A percentile compares a stretch with the other conserved stretches of the same genome.
Conservation (phyloP, 2,113 vertebrate species). For the Ursus arctos region DNA sequence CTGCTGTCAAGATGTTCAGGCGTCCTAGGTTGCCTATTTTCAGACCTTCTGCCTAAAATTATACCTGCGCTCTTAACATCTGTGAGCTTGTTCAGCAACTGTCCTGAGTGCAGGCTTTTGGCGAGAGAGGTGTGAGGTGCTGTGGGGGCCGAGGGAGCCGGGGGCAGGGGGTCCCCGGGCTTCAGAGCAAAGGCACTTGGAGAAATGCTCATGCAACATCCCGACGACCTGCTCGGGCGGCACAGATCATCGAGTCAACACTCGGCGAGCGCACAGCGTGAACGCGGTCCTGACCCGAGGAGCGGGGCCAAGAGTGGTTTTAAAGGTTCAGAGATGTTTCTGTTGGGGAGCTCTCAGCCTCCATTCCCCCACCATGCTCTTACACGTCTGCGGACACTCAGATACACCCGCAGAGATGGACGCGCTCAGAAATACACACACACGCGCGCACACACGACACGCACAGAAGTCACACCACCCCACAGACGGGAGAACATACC, state of each 20-base stretch:
- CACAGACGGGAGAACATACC: neutral
- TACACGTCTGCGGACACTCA: too few species aligned
- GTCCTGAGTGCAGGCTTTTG: neutral
- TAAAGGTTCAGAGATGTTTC: accelerated
- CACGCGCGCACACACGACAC: neutral
- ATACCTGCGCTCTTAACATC: slow-evolving; percentile 37
- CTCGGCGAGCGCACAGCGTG: accelerated
- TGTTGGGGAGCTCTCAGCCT: neutral
- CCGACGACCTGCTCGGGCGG: neutral
- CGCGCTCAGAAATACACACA: neutral
- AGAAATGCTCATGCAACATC: neutral
- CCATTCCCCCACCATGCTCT: accelerated
- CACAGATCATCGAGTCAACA: accelerated
- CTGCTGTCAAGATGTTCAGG: slow-evolving; percentile 38
- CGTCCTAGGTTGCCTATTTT: slow-evolving; percentile 55
- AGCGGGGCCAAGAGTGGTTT: neutral
- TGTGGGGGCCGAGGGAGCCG: accelerated
- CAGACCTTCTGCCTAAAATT: slow-evolving; percentile 66
- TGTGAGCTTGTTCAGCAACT: neutral
- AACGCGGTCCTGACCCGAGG: neutral
- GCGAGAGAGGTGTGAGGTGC: accelerated
- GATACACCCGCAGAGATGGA: neutral
- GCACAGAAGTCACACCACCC: neutral
- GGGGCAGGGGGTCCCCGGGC: accelerated
- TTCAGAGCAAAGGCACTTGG: neutral